Evolutionary conservation across 2,797 vertebrate species (phyloP).

Genomic region (Cryptoblepharus egeriae): DNA sequence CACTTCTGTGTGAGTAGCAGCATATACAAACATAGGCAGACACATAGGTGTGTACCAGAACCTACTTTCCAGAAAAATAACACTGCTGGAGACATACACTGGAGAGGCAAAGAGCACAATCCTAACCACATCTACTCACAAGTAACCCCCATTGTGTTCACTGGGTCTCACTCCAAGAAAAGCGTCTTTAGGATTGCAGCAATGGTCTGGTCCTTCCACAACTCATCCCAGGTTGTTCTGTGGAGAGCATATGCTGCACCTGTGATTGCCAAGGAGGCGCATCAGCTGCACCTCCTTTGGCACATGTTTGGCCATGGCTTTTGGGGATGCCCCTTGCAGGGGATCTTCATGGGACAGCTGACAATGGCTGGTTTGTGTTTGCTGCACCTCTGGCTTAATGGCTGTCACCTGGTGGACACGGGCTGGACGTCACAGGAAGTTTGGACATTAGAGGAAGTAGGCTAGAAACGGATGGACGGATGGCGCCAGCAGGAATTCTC

Average conservation of each 20-base stretch:
- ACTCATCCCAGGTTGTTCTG: neutral
- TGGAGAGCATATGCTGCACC: neutral
- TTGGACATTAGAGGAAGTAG: neutral
- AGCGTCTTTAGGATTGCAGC: too few species aligned
- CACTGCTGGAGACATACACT: too few species aligned
- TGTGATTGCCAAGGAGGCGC: neutral
- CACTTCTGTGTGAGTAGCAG: too few species aligned
- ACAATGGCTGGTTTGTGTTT: neutral
- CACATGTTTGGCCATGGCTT: neutral
- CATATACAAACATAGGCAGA: too few species aligned
- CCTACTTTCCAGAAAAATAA: too few species aligned
- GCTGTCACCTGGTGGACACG: rapidly evolving
- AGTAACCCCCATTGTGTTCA: too few species aligned
- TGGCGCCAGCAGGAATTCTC: neutral
- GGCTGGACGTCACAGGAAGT: rapidly evolving
- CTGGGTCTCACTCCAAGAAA: too few species aligned
- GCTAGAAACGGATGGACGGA: neutral
- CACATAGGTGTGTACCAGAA: too few species aligned
- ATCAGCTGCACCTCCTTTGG: neutral
- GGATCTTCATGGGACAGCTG: neutral
- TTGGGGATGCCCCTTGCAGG: neutral
- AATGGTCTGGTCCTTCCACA: too few species aligned
- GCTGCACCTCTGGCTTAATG: neutral
- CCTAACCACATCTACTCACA: too few species aligned
- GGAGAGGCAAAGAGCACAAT: too few species aligned